Conservation (phyloP, 2,888 invertebrate genomes). For the Drosophila recens region DNA sequence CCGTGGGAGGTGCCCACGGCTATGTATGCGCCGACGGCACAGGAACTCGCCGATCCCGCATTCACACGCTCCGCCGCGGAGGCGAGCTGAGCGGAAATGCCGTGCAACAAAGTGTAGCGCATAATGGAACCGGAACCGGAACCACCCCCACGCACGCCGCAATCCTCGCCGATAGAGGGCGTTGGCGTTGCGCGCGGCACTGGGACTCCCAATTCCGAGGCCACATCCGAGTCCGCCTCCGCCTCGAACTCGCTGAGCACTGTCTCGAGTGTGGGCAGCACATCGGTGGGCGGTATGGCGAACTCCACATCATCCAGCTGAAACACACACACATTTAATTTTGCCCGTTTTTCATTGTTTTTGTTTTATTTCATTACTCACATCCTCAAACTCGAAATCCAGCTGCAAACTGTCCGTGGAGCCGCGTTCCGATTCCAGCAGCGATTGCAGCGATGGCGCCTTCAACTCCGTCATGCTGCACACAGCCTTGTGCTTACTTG, state of each 20-base stretch:
- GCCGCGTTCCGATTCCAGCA: conserved; percentile 88
- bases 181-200: conserved; percentile 84
- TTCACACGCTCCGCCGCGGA: conserved; percentile 95
- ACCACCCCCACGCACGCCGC: conserved; percentile 85
- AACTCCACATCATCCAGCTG: conserved; percentile 93
- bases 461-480: conserved; percentile 83
- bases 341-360: conserved; percentile 8
- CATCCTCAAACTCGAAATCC: conserved; percentile 87
- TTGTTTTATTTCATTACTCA: conserved; percentile 26
- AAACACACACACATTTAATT: conserved; percentile 68
- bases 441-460: conserved; percentile 86
- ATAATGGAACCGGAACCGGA: conserved; percentile 88
- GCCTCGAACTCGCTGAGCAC: conserved; percentile 91
- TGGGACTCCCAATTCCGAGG: conserved; percentile 83
- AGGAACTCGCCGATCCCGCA: conserved; percentile 94
- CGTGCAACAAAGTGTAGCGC: conserved; percentile 93
- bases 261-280: conserved; percentile 92
- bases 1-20: conserved; percentile 98
- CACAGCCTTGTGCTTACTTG: conserved; percentile 14
- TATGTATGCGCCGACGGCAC: conserved; percentile 92
- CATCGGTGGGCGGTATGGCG: conserved; percentile 91
- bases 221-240: conserved; percentile 88
- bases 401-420: conserved; percentile 90
- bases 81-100: conserved; percentile 94
- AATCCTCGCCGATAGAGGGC: conserved; percentile 83